A percentile compares a stretch with the other conserved stretches of the same genome.
Evolutionary conservation across 2,797 vertebrate species (phyloP).

Genomic region (Malacoraja senta): DNA sequence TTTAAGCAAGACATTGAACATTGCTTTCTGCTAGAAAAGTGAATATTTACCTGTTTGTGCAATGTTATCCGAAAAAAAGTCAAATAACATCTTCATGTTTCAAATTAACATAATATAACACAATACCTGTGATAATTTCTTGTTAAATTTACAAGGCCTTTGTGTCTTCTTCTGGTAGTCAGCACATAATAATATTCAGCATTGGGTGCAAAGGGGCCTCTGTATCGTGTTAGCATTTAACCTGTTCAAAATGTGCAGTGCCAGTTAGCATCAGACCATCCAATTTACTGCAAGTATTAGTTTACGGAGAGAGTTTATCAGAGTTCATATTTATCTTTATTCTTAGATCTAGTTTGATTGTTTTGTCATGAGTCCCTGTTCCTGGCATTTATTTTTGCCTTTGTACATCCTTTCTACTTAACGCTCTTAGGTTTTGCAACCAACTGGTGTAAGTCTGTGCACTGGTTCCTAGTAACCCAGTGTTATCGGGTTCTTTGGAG

Average conservation of each 20-base stretch:
- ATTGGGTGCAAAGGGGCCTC: neutral
- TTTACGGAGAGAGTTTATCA: neutral
- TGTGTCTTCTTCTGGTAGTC: neutral
- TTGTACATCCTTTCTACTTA: neutral
- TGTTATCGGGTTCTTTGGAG: slow-evolving; percentile 31
- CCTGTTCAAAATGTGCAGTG: neutral
- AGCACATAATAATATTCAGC: neutral
- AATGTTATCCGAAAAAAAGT: no score
- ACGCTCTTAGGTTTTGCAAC: neutral
- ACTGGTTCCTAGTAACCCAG: neutral
- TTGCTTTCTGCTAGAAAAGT: neutral
- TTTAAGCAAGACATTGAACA: neutral
- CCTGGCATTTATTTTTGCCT: neutral
- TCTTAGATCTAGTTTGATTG: neutral
- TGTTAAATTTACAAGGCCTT: neutral
- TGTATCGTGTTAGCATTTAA: neutral
- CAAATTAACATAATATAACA: slow-evolving; percentile 7
- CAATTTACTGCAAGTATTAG: neutral
- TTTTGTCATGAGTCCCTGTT: neutral
- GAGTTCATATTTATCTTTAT: neutral
- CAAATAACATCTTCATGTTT: neutral
- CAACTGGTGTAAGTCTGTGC: neutral
- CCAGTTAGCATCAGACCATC: no score
- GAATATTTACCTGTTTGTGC: neutral
- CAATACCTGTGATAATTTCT: slow-evolving; percentile 11